Percentiles rank a stretch among this genome's conserved stretches.
Evolutionary conservation across 2,888 invertebrate species (phyloP).

Genomic region (Ceratothoa steindachneri): DNA sequence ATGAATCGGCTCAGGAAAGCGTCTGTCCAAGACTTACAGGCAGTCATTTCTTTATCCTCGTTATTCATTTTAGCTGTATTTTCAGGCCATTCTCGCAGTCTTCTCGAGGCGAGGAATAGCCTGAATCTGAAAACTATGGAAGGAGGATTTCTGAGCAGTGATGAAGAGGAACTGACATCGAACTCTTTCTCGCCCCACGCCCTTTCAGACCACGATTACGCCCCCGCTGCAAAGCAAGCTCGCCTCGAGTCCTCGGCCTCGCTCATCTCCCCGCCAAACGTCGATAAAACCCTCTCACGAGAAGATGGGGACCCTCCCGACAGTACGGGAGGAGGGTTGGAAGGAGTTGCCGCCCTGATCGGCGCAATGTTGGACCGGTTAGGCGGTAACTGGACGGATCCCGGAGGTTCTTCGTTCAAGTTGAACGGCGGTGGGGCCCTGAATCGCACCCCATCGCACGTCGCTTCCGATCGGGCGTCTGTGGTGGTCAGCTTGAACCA

Average conservation of each 20-base stretch:
- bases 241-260: constrained; percentile 6
- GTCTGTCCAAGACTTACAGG: no score
- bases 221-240: constrained; percentile 32
- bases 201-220: constrained; percentile 42
- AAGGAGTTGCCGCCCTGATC: constrained; percentile 23
- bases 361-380: constrained; percentile 29
- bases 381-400: constrained; percentile 31
- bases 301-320: constrained; percentile 30
- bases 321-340: constrained; percentile 2
- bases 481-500: constrained; percentile 33
- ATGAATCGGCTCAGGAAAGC: no score
- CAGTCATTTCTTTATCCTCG: neutral
- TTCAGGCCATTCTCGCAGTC: constrained; percentile 40
- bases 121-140: constrained; percentile 19
- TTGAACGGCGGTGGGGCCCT: neutral
- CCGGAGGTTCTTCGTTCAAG: constrained; percentile 5
- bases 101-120: constrained; percentile 36
- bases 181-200: constrained; percentile 24
- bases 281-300: constrained; percentile 11
- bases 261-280: neutral
- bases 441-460: neutral
- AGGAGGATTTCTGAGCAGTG: constrained; percentile 14
- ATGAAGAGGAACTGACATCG: constrained; percentile 28
- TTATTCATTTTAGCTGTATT: neutral
- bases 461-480: constrained; percentile 12